A percentile compares a stretch with the other conserved stretches of the same genome.
Evolutionary conservation across 2,888 invertebrate genomes (phyloP).

Genomic region (Ecdyonurus torrentis): DNA sequence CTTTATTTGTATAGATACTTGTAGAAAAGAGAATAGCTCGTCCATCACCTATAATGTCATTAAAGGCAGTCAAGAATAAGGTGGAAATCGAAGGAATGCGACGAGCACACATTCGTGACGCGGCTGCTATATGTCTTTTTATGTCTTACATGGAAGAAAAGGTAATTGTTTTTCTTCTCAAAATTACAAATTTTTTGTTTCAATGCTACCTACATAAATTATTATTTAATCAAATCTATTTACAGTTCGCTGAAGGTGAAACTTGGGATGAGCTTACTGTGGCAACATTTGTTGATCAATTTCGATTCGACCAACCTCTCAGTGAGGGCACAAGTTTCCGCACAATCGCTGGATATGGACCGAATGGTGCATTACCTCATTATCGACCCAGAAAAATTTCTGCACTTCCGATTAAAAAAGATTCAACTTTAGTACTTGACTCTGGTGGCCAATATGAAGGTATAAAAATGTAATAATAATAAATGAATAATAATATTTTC

Average conservation of each 20-base stretch:
- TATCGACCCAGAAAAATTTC: slow-evolving; percentile 34
- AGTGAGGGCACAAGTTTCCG: slow-evolving; percentile 63
- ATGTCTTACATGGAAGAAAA: slow-evolving; percentile 53
- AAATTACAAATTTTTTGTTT: neutral
- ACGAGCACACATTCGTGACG: slow-evolving; percentile 71
- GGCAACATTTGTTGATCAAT: slow-evolving; percentile 49
- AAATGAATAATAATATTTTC: too few species aligned
- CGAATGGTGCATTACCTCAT: slow-evolving; percentile 76
- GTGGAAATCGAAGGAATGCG: slow-evolving; percentile 68
- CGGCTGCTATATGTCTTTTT: slow-evolving; percentile 75
- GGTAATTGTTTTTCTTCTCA: slow-evolving; percentile 26
- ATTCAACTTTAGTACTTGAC: slow-evolving; percentile 75
- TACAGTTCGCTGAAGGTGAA: slow-evolving; percentile 19
- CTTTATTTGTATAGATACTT: slow-evolving; percentile 24
- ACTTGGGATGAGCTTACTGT: slow-evolving; percentile 56
- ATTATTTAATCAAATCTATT: neutral
- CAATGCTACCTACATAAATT: too few species aligned
- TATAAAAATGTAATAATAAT: slow-evolving; percentile 22
- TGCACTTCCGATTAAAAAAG: slow-evolving; percentile 41
- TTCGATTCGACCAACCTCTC: slow-evolving; percentile 51
- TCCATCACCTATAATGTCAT: slow-evolving; percentile 63
- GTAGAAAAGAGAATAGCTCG: slow-evolving; percentile 37
- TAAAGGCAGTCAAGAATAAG: slow-evolving; percentile 77
- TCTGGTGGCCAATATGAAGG: slow-evolving; percentile 90
- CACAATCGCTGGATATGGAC: slow-evolving; percentile 75